Conservation (phyloP, 2,888 invertebrate genomes). For the Entomobrya proxima region DNA sequence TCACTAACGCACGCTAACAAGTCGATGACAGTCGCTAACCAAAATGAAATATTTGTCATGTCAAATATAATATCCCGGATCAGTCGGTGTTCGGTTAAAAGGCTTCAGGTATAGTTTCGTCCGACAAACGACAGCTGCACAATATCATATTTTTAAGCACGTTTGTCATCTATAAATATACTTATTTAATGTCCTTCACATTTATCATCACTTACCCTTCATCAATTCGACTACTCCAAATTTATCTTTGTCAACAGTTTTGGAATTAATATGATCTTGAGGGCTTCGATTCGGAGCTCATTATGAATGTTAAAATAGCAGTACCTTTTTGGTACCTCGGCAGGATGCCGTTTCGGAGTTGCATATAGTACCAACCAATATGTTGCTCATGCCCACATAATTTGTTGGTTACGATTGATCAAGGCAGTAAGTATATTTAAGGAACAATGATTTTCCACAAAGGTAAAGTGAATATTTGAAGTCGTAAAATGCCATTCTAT, state of each 20-base stretch:
- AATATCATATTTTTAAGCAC: not conserved
- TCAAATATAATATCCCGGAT: constrained; percentile 18
- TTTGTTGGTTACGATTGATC: too few species aligned
- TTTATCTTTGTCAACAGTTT: constrained; percentile 28
- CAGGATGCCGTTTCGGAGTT: too few species aligned
- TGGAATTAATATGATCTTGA: not conserved
- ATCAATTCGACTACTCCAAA: constrained; percentile 14
- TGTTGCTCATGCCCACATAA: too few species aligned
- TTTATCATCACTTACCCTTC: not conserved
- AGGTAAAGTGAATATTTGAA: too few species aligned
- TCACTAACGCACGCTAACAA: constrained; percentile 4
- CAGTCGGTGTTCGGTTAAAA: not conserved
- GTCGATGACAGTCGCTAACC: constrained; percentile 17
- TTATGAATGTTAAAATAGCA: not conserved
- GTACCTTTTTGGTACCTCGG: too few species aligned
- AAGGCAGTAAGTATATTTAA: too few species aligned
- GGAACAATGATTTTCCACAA: too few species aligned
- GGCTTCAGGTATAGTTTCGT: not conserved
- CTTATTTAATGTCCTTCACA: not conserved
- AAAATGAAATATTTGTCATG: constrained; percentile 27
- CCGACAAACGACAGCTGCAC: not conserved
- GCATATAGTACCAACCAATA: too few species aligned
- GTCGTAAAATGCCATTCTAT: too few species aligned
- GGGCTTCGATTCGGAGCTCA: not conserved
- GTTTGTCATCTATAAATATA: not conserved